Evolutionary conservation across 2,797 vertebrate species (phyloP), one percentile per base, ranked within the genome.

Genomic region (Coregonus suidteri): DNA sequence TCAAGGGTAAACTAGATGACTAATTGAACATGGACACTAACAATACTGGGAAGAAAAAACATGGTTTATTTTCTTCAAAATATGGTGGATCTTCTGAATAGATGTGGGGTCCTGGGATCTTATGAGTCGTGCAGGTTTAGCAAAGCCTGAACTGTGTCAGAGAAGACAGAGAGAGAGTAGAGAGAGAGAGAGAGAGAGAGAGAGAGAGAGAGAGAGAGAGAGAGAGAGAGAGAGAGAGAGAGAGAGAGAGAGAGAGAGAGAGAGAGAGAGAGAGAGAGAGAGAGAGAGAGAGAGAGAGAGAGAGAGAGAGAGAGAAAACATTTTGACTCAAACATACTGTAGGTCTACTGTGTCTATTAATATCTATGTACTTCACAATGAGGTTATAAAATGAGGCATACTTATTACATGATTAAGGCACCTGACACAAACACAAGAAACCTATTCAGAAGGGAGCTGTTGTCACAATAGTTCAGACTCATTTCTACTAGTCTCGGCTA

Each of bases 91-190:
- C 30, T 41, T 70, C 34, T 41, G 68, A 47, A 25, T 20, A 14
- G 70, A 52, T 31, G 41, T 20, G 69, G 37, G 18, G 47, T 20
- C 47, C 15, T 20, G 69, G 37, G 18, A 16, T 20, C 47, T 20
- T 20, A 69, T 15, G 71, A 11, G 75, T 75, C 75, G 20, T 80
- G 79, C 20, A 80, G 70, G 65, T 80, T 80, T 31, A 80, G 69
- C 18, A 80, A 34, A 18, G 75, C 59, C 75, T 80, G 79, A 31
- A 56, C 74, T 80, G 70, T 34, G 66, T 34, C 6, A 13, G 13
- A 15, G 37, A 16, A 69, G 6, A 69, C 20, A 78, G 53, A 74
- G 1, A 25, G 25, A 68, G 47, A 54, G 31, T 6, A n/a, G 7
- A 0, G 15, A 74, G 52, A 74, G 34, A 41, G 41, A 53, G 11